Evolutionary conservation across 2,113 vertebrate species (phyloP).

Genomic region (Crotalus horridus): DNA sequence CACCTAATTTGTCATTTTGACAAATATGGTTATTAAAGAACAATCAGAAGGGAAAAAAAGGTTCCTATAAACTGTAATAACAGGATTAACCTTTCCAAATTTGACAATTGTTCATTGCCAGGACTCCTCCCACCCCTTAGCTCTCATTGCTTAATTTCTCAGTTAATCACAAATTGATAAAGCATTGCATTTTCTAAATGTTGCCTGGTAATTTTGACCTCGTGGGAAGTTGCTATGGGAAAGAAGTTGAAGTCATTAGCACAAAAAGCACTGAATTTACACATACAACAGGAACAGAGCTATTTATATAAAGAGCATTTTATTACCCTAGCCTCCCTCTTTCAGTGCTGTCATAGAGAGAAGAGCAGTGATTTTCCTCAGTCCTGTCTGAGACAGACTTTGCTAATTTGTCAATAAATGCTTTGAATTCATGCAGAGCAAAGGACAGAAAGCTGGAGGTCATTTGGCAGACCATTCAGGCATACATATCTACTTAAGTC

Average conservation of each 20-base stretch:
- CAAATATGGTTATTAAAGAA: conserved; percentile 4
- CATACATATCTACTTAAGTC: background rate
- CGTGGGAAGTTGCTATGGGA: conserved; percentile 77
- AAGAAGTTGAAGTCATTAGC: conserved; percentile 76
- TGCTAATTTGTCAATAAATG: conserved; percentile 45
- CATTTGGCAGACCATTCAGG: conserved; percentile 2
- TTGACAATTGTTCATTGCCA: background rate
- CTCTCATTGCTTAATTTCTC: conserved; percentile 31
- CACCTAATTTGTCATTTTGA: conserved; percentile 44
- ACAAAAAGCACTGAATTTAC: conserved; percentile 75
- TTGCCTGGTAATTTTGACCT: conserved; percentile 73
- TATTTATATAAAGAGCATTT: conserved; percentile 71
- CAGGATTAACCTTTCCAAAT: conserved; percentile 19
- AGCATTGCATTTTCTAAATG: conserved; percentile 54
- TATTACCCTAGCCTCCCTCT: conserved; percentile 37
- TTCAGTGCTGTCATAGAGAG: conserved; percentile 41
- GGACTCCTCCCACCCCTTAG: conserved; percentile 38
- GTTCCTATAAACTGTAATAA: background rate
- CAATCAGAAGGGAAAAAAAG: background rate
- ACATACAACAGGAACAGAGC: conserved; percentile 71
- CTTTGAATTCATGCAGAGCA: background rate
- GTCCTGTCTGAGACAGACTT: conserved; percentile 37
- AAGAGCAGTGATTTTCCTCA: conserved; percentile 52
- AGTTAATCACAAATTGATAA: conserved; percentile 59
- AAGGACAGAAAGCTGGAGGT: background rate